Base-by-base conservation (phyloP, 2,113 vertebrate species). In the Lonchura striata region DNA sequence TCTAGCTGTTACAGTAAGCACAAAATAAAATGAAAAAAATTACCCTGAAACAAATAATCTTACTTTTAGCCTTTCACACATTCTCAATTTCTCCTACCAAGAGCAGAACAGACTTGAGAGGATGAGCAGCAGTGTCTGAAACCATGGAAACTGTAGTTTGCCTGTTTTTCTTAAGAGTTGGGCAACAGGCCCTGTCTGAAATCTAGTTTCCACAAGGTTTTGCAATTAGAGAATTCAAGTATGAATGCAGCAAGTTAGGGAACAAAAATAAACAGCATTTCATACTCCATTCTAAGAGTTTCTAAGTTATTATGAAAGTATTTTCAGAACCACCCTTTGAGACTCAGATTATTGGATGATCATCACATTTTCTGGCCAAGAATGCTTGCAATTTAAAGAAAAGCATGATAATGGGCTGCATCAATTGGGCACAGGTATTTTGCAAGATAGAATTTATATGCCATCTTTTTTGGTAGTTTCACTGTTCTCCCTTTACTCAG, bases 141-240 rank as follows among this genome's bases (percentile, higher is more conserved):
- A 95, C 96, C 95, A 96, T 93, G 90, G 95, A 95, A 96, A 96
- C 94, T 89, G 93, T 63, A 95, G 79, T 88, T 94, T 83, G 71
- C 68, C 85, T 96, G 59, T 82, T 95, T 96, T 95, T 95, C 79
- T 93, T 74, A 52, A 65, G 76, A 83, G 88, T 6, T 96, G 82
- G 88, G 93, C 92, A 96, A 94, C 24, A 78, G 64, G 92, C 90
- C 82, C 71, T 90, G 82, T 66, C 93, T 95, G 90, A 96, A 96
- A 91, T 68, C 47, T 81, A 78, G 56, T 90, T 96, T 94, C 94
- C 92, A 96, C 82, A 92, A 90, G 90, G 85, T 92, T 95, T 96
- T 94, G 92, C 79, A 92, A 95, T 90, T 90, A 94, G 71, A 86
- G 39, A 88, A 95, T n/a, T 64, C 56, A 83, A 89, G 54, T 79